Evolutionary conservation across 2,113 vertebrate genomes (phyloP), one percentile per base, ranked within the genome.

Genomic region (Fregetta grallaria): DNA sequence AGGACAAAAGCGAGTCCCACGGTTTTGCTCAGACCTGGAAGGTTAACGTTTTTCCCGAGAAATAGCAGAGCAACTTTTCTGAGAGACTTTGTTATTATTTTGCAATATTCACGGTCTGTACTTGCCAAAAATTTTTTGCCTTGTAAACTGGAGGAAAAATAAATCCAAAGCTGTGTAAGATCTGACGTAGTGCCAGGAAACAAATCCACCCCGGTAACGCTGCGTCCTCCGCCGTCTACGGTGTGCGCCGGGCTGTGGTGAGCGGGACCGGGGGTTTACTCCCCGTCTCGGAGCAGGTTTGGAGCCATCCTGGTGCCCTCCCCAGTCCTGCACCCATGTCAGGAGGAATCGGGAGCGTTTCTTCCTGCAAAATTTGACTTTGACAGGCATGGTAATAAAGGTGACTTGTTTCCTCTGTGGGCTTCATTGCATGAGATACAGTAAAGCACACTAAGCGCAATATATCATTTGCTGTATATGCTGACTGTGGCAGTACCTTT

Each of bases 211-310:
- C 25, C 3, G 1, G 40, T 20, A 34, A 26, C 49, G 9, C 11
- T 6, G 22, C 6, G 2, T 58, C 56, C 21, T 49, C 52, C 1
- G 1, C 55, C 5, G 15, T 25, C 72, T 30, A 30, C 0, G 6
- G 42, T 2, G 21, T 2, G 10, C 0, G 1, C 27, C 3, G 2
- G 38, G 34, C 34, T 11, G 52, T 5, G 29, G 38, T 14, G 63
- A 40, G 30, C 10, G 3, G 45, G 40, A 32, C 19, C 5, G 1
- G 32, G 40, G 36, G 1, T 21, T 44, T 59, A 5, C 6, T 59
- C 38, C 29, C 25, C 4, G 3, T 40, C 66, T 40, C 1, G 0
- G 29, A 40, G 78, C 45, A 27, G 22, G 62, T 18, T 7, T 3
- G 3, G 59, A 40, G 67, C 7, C 9, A 11, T 5, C 42, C 49